A percentile compares a stretch with the other conserved stretches of the same genome.
phyloP scores from a whole-genome alignment of 2,888 invertebrate species.

The Tineola bisselliella region DNA sequence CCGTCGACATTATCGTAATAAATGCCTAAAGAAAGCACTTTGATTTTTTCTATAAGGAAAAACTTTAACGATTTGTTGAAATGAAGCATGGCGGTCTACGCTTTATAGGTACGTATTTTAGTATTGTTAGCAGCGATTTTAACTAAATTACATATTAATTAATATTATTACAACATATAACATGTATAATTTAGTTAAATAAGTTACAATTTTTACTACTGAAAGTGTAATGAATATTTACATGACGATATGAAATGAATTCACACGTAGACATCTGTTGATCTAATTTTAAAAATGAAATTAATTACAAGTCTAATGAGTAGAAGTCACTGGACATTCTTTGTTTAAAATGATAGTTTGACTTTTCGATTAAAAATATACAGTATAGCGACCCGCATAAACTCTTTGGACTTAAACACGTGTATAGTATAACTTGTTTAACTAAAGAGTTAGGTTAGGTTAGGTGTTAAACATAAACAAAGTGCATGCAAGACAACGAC shows the following conservation, averaged over 20 bases:
- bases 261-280: too few relatives aligned
- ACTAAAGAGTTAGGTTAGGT: not conserved
- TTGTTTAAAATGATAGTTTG: too few relatives aligned
- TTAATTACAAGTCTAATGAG: too few relatives aligned
- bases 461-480: conserved; percentile 16
- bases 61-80: conserved; percentile 22
- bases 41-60: conserved; percentile 7
- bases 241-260: too few relatives aligned
- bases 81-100: not conserved
- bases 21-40: conserved; percentile 8
- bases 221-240: too few relatives aligned
- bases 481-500: conserved; percentile 16
- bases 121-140: not conserved
- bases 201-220: not conserved
- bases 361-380: too few relatives aligned
- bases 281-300: too few relatives aligned
- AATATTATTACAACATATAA: not conserved
- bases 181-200: not conserved
- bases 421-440: conserved; percentile 3
- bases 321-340: too few relatives aligned
- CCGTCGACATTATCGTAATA: not conserved
- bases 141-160: not conserved
- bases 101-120: not conserved
- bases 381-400: too few relatives aligned
- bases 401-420: too few relatives aligned